Base-by-base conservation (phyloP, 1,140 invertebrate species). In the Steinernema khuongi region DNA sequence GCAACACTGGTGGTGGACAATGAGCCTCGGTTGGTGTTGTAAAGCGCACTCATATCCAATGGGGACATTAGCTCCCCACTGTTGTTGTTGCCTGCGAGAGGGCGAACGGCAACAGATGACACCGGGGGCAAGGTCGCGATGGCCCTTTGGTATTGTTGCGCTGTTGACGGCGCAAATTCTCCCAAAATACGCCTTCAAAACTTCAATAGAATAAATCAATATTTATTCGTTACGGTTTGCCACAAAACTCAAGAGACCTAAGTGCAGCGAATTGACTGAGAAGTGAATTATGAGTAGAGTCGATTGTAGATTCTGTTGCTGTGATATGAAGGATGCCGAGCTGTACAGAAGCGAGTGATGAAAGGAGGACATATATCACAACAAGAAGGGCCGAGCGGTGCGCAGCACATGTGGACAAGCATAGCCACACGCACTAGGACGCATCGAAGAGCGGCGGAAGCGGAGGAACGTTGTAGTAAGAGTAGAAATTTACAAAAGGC, bases 71-170 rank as follows among this genome's bases (percentile, higher is more conserved):
- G 50, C 50, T 60, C 11, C 50, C 50, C 4, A 11, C 4, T 22
- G 50, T 11, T 60, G 50, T 60, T 60, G 50, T 60, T 60, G n/a
- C n/a, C n/a, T 60, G 14, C 14, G 50, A 60, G 50, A 26, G 50
- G 50, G 50, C 26, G 50, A 4, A 4, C 14, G 26, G 50, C 11
- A 60, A 60, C 50, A 60, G 14, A 60, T 60, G 50, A 60, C 50
- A 4, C 50, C 7, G 19, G 19, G 19, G 50, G 7, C 14, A 60
- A 22, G 50, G 50, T 60, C 50, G 50, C 14, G 19, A 22, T 22
- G 50, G 50, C 22, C 50, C 22, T 14, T 22, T 60, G 22, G 19
- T 22, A 60, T 60, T 60, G 7, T 11, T 41, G 7, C 36, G 7
- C n/a, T n/a, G n/a, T 41, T 41, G 7, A 41, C 36, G n/a, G 7